Conservation (phyloP, 1,140 invertebrate species). For the Choristoneura fumiferana region DNA sequence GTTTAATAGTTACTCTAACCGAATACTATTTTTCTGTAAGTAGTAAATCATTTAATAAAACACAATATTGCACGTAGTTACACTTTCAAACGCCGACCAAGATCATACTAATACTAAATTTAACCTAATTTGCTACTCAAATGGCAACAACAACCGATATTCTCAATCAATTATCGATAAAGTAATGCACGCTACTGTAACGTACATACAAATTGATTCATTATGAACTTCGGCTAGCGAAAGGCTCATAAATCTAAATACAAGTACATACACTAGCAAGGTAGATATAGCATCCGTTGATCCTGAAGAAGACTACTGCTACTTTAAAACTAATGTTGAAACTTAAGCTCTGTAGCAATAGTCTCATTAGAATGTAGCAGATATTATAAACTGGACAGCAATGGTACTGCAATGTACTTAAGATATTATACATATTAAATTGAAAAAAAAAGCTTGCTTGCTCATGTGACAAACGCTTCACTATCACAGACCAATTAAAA, state of each 20-base stretch:
- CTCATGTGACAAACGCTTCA: slow-evolving; percentile 16
- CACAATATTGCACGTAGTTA: slow-evolving; percentile 35
- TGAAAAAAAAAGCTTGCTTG: slow-evolving; percentile 24
- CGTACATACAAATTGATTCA: slow-evolving; percentile 33
- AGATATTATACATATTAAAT: not conserved
- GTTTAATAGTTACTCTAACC: no score
- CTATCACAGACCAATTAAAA: slow-evolving; percentile 4
- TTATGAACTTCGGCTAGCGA: slow-evolving; percentile 25
- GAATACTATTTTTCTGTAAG: no score
- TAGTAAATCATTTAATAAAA: not conserved
- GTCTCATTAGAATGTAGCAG: no score
- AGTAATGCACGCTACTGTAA: not conserved
- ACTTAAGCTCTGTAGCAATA: not conserved
- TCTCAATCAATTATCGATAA: not conserved
- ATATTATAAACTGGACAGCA: no score
- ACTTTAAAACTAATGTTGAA: not conserved
- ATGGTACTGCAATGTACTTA: no score
- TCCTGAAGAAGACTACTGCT: no score
- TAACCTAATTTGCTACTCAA: slow-evolving; percentile 53
- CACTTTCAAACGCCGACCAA: slow-evolving; percentile 57
- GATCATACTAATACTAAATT: slow-evolving; percentile 34
- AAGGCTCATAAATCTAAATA: slow-evolving; percentile 17
- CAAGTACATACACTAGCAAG: no score
- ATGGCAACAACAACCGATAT: slow-evolving; percentile 45
- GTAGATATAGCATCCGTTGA: no score